phyloP scores from a whole-genome alignment of 1,140 invertebrate species.

The Cotesia vestalis region DNA sequence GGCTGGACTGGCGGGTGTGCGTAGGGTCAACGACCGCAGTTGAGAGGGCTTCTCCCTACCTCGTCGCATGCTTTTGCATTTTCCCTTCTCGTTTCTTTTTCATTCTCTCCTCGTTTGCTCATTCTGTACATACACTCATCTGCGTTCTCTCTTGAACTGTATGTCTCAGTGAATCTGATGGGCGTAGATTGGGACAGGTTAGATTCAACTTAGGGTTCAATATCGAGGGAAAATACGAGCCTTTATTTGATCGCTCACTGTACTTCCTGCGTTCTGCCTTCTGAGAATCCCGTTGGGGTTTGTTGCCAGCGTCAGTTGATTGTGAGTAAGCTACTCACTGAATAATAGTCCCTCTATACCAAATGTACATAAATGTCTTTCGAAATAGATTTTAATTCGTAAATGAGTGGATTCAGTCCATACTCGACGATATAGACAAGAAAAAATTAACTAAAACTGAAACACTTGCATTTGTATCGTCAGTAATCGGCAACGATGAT shows the following conservation, averaged over 20 bases:
- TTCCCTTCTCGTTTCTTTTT: slow-evolving; percentile 33
- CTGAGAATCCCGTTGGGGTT: slow-evolving; percentile 14
- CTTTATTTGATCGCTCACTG: slow-evolving; percentile 58
- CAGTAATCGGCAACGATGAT: too few species aligned
- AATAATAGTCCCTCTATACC: too few species aligned
- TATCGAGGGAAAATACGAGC: slow-evolving; percentile 59
- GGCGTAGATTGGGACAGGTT: slow-evolving; percentile 58
- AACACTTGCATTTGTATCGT: too few species aligned
- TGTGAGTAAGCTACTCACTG: too few species aligned
- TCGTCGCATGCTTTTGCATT: slow-evolving; percentile 37
- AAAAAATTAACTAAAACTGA: too few species aligned
- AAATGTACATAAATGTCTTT: too few species aligned
- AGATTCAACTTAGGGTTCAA: slow-evolving; percentile 64
- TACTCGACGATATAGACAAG: too few species aligned
- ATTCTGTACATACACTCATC: slow-evolving; percentile 17
- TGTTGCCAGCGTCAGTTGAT: background rate
- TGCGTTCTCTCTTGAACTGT: slow-evolving; percentile 5
- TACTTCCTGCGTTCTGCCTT: slow-evolving; percentile 4
- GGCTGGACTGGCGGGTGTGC: slow-evolving; percentile 60
- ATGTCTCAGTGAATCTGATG: slow-evolving; percentile 44
- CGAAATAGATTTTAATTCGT: too few species aligned
- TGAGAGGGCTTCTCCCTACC: slow-evolving; percentile 52
- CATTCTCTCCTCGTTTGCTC: slow-evolving; percentile 28
- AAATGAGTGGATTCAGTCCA: too few species aligned
- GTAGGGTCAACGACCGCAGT: slow-evolving; percentile 62